Evolutionary conservation across 2,797 vertebrate species (phyloP).

Genomic region (Mormyrops boulengeri): DNA sequence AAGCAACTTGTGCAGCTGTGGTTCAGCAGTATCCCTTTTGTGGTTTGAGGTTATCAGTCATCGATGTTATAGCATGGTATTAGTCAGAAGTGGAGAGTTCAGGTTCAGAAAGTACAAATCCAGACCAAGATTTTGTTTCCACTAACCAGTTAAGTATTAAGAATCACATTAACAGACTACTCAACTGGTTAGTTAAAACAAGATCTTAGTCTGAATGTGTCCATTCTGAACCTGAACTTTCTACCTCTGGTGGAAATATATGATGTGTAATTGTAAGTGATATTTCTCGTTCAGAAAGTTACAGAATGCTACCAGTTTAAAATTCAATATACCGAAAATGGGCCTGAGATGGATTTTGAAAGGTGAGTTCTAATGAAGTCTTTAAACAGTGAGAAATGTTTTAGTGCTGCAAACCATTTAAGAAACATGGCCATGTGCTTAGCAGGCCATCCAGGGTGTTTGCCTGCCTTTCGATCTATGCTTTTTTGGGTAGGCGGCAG

Average conservation of each 20-base stretch:
- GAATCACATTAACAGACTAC: neutral
- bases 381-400: neutral
- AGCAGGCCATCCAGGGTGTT: neutral
- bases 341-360: conserved; percentile 75
- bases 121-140: neutral
- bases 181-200: neutral
- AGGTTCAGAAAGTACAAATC: neutral
- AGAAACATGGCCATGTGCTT: neutral
- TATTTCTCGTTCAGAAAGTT: conserved; percentile 66
- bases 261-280: neutral
- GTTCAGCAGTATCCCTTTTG: neutral
- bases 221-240: neutral
- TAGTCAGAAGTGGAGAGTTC: neutral
- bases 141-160: neutral
- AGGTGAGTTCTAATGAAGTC: conserved; percentile 61
- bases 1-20: neutral
- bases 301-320: conserved; percentile 95
- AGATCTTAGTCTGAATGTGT: neutral
- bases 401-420: neutral
- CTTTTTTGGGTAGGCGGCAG: neutral
- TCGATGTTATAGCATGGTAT: neutral
- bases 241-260: neutral
- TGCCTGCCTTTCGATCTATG: neutral
- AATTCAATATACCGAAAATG: conserved; percentile 76
- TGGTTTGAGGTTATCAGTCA: neutral